phyloP scores from a whole-genome alignment of 1,140 invertebrate genomes.

The Amphibalanus amphitrite region DNA sequence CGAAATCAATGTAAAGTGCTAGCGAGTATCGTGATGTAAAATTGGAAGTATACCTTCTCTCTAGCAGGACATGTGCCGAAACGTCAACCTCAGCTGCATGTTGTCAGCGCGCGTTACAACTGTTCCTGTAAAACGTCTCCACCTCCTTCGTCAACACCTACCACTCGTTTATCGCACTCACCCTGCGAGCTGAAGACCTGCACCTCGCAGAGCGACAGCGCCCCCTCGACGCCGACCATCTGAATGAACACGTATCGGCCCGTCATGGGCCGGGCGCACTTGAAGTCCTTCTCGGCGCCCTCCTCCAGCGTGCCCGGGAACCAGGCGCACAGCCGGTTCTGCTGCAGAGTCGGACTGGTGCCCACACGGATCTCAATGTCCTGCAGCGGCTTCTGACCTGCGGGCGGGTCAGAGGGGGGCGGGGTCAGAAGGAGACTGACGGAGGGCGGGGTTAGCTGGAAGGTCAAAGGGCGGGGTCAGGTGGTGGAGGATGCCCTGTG shows the following conservation, averaged over 20 bases:
- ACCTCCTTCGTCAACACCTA: too few relatives aligned
- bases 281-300: slow-evolving; percentile 73
- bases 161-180: too few relatives aligned
- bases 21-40: too few relatives aligned
- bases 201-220: slow-evolving; percentile 73
- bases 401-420: background rate
- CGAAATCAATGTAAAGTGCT: too few relatives aligned
- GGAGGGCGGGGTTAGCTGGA: too few relatives aligned
- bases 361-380: slow-evolving; percentile 81
- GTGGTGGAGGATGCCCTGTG: too few relatives aligned
- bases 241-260: slow-evolving; percentile 77
- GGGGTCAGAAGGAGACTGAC: background rate
- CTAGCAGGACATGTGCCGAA: too few relatives aligned
- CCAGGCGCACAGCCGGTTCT: slow-evolving; percentile 81
- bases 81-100: too few relatives aligned
- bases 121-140: too few relatives aligned
- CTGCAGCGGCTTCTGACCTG: slow-evolving; percentile 70
- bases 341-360: slow-evolving; percentile 64
- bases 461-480: background rate
- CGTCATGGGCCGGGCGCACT: slow-evolving; percentile 59
- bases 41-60: too few relatives aligned
- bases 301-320: slow-evolving; percentile 81
- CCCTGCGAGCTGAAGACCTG: slow-evolving; percentile 79
- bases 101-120: too few relatives aligned
- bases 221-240: slow-evolving; percentile 73